phyloP scores from a whole-genome alignment of 2,113 vertebrate species.

The Gymnarchus niloticus region DNA sequence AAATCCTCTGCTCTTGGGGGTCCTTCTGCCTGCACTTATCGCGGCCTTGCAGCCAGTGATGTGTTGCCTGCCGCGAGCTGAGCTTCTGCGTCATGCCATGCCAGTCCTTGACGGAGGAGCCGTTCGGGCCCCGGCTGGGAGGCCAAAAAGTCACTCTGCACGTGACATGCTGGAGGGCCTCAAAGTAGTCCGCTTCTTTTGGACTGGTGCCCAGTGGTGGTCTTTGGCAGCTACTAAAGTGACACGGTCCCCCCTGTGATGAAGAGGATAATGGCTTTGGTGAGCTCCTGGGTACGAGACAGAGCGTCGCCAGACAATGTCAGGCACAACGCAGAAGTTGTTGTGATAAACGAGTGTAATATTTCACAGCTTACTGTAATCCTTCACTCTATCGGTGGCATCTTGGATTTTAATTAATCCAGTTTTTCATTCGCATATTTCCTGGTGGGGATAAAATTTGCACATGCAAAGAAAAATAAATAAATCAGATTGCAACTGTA shows the following conservation, averaged over 20 bases:
- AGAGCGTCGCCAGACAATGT: not conserved
- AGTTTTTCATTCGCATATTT: not conserved
- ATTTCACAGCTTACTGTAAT: conserved; percentile 7
- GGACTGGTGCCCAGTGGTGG: not conserved
- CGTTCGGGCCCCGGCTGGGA: not conserved
- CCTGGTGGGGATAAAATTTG: not conserved
- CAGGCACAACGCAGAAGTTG: conserved; percentile 16
- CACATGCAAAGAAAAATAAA: not conserved
- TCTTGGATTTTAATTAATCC: conserved; percentile 4
- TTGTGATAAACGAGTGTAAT: not conserved
- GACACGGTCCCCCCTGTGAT: not conserved
- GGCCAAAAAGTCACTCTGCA: not conserved
- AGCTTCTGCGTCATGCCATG: conserved; percentile 21
- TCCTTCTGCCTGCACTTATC: conserved; percentile 23
- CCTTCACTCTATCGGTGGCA: not conserved
- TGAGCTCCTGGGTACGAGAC: not conserved
- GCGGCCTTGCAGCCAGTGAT: not conserved
- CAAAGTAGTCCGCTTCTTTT: not conserved
- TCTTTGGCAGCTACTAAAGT: not conserved
- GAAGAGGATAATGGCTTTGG: conserved; percentile 6
- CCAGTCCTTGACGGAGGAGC: conserved; percentile 12
- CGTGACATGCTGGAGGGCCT: not conserved
- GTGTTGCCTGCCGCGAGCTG: conserved; percentile 25
- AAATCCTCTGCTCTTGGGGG: conserved; percentile 28
- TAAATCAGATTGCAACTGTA: not conserved